Evolutionary conservation across 2,113 vertebrate genomes (phyloP).

Genomic region (Paracanthobrama guichenoti): DNA sequence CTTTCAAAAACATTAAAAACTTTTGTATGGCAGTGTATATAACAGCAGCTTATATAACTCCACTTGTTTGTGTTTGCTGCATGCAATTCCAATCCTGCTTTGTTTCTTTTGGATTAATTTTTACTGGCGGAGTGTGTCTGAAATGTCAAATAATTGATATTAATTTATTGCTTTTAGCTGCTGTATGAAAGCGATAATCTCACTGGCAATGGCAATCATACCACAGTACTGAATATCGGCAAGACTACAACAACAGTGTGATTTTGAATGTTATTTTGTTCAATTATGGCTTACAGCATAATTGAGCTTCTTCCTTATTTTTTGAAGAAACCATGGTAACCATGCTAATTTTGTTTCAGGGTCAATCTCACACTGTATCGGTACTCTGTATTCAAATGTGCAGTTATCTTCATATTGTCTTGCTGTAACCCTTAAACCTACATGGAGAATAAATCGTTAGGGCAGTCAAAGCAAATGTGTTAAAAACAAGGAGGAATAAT

Average conservation of each 20-base stretch:
- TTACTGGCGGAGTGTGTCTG: background rate
- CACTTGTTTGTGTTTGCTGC: background rate
- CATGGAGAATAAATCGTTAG: background rate
- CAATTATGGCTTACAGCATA: background rate
- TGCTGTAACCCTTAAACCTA: background rate
- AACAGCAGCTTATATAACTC: background rate
- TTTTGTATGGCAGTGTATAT: too few species aligned
- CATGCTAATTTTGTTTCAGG: slow-evolving; percentile 1
- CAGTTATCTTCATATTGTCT: background rate
- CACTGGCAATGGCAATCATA: background rate
- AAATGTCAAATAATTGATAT: background rate
- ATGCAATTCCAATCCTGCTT: background rate
- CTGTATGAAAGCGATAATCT: background rate
- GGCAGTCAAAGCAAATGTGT: slow-evolving; percentile 4
- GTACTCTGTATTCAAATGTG: background rate
- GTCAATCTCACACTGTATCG: background rate
- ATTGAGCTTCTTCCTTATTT: background rate
- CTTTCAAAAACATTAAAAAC: background rate
- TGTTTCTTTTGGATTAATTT: background rate
- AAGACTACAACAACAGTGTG: background rate
- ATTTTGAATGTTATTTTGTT: slow-evolving; percentile 1
- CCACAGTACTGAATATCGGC: background rate
- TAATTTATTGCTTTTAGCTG: slow-evolving; percentile 9
- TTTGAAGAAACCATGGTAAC: slow-evolving; percentile 8
- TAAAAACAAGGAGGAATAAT: background rate